These are phyloP conservation scores for Catharus fuscescens DNA, from an alignment of 2,113 vertebrate genomes.

Conservation along the genomic window DNA sequence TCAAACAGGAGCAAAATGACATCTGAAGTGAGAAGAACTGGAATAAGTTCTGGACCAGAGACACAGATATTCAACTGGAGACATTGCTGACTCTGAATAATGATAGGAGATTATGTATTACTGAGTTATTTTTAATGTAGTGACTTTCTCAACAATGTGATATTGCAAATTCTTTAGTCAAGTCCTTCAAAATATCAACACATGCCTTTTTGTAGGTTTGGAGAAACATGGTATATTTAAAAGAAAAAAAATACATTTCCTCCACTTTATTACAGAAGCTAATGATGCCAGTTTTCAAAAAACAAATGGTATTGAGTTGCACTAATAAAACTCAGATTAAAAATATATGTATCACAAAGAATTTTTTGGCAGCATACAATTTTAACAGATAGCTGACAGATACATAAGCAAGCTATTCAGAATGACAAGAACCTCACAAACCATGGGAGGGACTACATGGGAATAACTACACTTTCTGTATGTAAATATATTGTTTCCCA, in stretches of 20 bases:
- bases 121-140: not conserved
- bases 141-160: not conserved
- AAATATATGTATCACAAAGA: not conserved
- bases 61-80: not conserved
- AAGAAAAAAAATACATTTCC: not conserved
- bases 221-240: not conserved
- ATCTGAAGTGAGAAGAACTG: not conserved
- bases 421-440: not conserved
- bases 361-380: not conserved
- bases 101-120: not conserved
- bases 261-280: not conserved
- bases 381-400: not conserved
- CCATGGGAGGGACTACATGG: not conserved
- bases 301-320: not conserved
- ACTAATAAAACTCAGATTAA: not conserved
- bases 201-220: not conserved
- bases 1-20: conserved; percentile 6
- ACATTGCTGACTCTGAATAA: not conserved
- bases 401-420: not conserved
- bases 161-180: not conserved
- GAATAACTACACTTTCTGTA: not conserved
- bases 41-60: not conserved
- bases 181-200: not conserved
- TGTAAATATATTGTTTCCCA: not conserved
- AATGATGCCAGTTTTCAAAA: not conserved